A percentile compares a stretch with the other conserved stretches of the same genome.
Evolutionary conservation across 37 sponge, comb jelly and placozoan genomes (phyloP).

Genomic region (Chondrosia reniformis): DNA sequence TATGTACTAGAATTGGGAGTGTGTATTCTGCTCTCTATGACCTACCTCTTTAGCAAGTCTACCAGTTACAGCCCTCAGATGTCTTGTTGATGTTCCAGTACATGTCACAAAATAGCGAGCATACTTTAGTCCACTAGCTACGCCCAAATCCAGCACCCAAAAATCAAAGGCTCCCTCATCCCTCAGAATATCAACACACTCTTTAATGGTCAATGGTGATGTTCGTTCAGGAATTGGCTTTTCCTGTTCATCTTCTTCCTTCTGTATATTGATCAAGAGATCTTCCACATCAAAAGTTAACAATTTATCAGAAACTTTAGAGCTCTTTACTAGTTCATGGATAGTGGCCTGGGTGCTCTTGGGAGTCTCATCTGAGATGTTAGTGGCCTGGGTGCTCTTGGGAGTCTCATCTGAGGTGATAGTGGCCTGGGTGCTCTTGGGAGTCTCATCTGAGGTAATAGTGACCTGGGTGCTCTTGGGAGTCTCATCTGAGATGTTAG

Average conservation of each 20-base stretch:
- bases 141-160: background rate
- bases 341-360: no score
- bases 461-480: no score
- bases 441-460: no score
- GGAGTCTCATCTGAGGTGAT: no score
- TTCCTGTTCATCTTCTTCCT: background rate
- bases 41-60: slow-evolving; percentile 52
- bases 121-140: slow-evolving; percentile 26
- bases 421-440: no score
- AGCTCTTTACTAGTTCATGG: background rate
- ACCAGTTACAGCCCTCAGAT: slow-evolving; percentile 58
- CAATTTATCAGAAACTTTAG: no score
- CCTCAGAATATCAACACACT: slow-evolving; percentile 57
- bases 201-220: slow-evolving; percentile 47
- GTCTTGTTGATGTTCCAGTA: slow-evolving; percentile 57
- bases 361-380: no score
- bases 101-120: slow-evolving; percentile 61
- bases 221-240: background rate
- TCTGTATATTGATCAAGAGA: background rate
- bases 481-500: no score
- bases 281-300: no score
- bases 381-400: no score
- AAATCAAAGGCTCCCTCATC: slow-evolving; percentile 13
- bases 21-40: no score
- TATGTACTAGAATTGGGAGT: no score